These are phyloP conservation scores for Elysia chlorotica DNA, from an alignment of 1,140 invertebrate genomes.

Conservation along the genomic window DNA sequence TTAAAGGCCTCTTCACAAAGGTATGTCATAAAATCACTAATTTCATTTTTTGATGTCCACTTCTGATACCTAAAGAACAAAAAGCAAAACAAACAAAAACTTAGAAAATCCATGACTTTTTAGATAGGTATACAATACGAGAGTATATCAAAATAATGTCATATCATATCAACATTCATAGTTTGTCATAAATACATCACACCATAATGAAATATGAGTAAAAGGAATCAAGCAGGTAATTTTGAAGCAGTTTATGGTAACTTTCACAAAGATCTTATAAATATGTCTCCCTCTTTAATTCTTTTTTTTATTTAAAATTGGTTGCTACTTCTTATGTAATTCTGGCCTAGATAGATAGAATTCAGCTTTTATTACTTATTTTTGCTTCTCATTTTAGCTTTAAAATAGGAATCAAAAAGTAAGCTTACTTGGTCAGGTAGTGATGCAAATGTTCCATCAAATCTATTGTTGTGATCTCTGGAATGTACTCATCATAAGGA, in stretches of 20 bases:
- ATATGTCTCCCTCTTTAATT: too few species aligned
- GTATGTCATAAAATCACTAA: slow-evolving; percentile 53
- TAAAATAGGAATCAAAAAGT: neutral
- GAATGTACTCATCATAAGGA: slow-evolving; percentile 47
- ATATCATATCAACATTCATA: neutral
- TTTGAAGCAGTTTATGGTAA: too few species aligned
- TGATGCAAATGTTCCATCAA: slow-evolving; percentile 49
- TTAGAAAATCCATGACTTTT: too few species aligned
- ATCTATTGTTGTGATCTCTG: slow-evolving; percentile 50
- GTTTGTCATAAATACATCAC: too few species aligned
- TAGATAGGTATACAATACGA: neutral
- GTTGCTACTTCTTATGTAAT: too few species aligned
- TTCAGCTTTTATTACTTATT: neutral
- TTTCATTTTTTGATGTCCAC: slow-evolving; percentile 43
- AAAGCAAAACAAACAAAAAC: slow-evolving; percentile 1
- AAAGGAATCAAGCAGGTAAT: too few species aligned
- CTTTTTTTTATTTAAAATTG: too few species aligned
- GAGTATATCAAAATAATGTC: neutral
- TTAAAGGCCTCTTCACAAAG: slow-evolving; percentile 39
- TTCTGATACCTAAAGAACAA: slow-evolving; percentile 3
- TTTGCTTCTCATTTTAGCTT: neutral
- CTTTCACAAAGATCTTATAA: too few species aligned
- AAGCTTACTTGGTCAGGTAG: slow-evolving; percentile 11
- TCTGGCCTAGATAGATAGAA: too few species aligned
- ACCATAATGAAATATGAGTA: too few species aligned